Evolutionary conservation across 2,888 invertebrate genomes (phyloP), one percentile per base, ranked within the genome.

Genomic region (Oxytorus armatus): DNA sequence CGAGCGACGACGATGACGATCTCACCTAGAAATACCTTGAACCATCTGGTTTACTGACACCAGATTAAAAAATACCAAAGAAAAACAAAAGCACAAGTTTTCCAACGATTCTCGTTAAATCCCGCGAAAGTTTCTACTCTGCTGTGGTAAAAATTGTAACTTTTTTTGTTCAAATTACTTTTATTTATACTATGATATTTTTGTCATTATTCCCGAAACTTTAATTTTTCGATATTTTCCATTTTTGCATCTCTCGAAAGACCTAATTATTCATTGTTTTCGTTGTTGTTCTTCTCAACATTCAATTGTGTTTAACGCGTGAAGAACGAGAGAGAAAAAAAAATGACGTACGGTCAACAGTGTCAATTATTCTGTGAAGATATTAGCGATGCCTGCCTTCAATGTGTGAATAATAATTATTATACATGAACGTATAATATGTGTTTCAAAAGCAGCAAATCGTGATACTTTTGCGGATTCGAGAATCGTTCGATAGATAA

Each of bases 1-100:
- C 92, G 44, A 93, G 93, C 82, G 94, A 94, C 59, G 94, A 94
- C 79, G 91, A 90, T 69, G 92, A 92, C 68, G 89, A 91, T 86
- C 82, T 91, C 66, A 83, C 81, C 75, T 83, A 84, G 81, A 84
- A 80, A 63, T 77, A 77, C 53, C 55, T 77, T 29, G 55, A 18
- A 63, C 68, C 47, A 68, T 75, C 82, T 75, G 79, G 82, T 68
- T 57, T 84, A 77, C 80, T 84, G 80, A 84, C 81, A 74, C 79
- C 79, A 77, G 84, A 85, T 75, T 82, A 83, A 10, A 8, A 36
- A 36, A 10, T n/a, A n/a, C n/a, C n/a, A n/a, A 36, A 36, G 36
- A 36, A 36, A 36, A 36, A 77, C 25, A 49, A 29, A 59, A 29
- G 16, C 14, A 14, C 61, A 14, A 47, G 4, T 59, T 55, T 49